A percentile compares a stretch with the other conserved stretches of the same genome.
These are phyloP conservation scores for Antheraea yamamai DNA, from an alignment of 2,888 invertebrate species.

Conservation along the genomic window DNA sequence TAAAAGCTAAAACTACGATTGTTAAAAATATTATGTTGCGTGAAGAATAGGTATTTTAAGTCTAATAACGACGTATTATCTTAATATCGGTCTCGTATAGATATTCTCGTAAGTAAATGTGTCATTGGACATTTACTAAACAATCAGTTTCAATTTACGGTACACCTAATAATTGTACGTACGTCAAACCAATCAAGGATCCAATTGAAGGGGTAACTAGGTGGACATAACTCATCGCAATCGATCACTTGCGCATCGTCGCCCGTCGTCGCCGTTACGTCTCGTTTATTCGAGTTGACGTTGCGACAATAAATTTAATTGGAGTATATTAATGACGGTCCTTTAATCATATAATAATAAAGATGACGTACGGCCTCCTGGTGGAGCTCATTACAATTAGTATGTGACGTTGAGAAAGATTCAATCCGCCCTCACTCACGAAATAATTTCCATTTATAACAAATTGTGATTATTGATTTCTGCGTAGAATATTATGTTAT, in stretches of 20 bases:
- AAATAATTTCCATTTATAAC: not conserved
- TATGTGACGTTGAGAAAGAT: slow-evolving; percentile 22
- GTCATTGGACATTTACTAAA: slow-evolving; percentile 54
- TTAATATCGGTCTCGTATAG: slow-evolving; percentile 15
- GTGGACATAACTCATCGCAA: slow-evolving; percentile 74
- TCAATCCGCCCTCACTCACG: slow-evolving; percentile 9
- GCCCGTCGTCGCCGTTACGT: slow-evolving; percentile 58
- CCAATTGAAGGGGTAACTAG: slow-evolving; percentile 81
- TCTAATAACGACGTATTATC: not conserved
- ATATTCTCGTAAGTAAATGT: slow-evolving; percentile 39
- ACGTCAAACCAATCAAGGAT: slow-evolving; percentile 78
- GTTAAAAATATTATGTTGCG: slow-evolving; percentile 43
- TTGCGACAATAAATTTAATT: slow-evolving; percentile 77
- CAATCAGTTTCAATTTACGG: slow-evolving; percentile 74
- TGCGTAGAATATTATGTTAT: slow-evolving; percentile 13
- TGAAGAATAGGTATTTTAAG: slow-evolving; percentile 31
- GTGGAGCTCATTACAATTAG: slow-evolving; percentile 63
- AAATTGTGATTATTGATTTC: slow-evolving; percentile 8
- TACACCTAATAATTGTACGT: slow-evolving; percentile 68
- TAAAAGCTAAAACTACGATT: slow-evolving; percentile 49
- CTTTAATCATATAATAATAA: slow-evolving; percentile 76
- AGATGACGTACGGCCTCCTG: slow-evolving; percentile 61
- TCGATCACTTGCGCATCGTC: slow-evolving; percentile 71
- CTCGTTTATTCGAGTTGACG: slow-evolving; percentile 72
- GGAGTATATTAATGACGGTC: slow-evolving; percentile 72